A percentile compares a stretch with the other conserved stretches of the same genome.
These are phyloP conservation scores for Eurytemora carolleeae DNA, from an alignment of 1,140 invertebrate genomes.

Conservation along the genomic window DNA sequence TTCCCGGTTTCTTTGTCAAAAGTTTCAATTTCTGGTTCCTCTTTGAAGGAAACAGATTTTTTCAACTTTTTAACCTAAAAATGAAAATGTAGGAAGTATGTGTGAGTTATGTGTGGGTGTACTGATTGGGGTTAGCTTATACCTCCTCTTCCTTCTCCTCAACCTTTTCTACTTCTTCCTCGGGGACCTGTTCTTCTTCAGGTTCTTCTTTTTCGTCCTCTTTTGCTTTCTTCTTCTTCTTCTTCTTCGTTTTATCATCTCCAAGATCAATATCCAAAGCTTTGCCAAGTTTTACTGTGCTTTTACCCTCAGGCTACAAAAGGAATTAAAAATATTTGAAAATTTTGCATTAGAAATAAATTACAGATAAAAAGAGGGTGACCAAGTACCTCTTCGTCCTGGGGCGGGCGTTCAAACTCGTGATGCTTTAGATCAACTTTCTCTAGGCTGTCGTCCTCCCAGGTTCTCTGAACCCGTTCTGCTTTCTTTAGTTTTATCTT, in stretches of 20 bases:
- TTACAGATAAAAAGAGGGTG: background rate
- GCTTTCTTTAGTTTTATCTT: slow-evolving; percentile 11
- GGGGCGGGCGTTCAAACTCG: slow-evolving; percentile 9
- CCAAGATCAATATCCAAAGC: background rate
- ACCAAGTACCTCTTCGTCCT: slow-evolving; percentile 11
- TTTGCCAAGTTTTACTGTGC: background rate
- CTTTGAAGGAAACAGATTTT: background rate
- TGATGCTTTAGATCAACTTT: slow-evolving; percentile 14
- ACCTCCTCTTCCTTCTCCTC: slow-evolving; percentile 27
- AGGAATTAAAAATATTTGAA: background rate
- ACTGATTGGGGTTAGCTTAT: slow-evolving; percentile 21
- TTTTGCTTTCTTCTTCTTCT: slow-evolving; percentile 16
- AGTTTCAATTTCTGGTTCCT: background rate
- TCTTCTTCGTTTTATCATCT: slow-evolving; percentile 18
- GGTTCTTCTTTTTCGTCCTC: slow-evolving; percentile 7
- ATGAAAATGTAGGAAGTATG: no score
- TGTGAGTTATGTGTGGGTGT: no score
- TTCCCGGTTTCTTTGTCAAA: background rate
- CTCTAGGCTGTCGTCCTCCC: slow-evolving; percentile 7
- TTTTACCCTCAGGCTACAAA: slow-evolving; percentile 5
- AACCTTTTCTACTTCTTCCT: slow-evolving; percentile 19
- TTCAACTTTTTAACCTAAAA: no score
- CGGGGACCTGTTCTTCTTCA: slow-evolving; percentile 24
- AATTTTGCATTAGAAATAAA: background rate
- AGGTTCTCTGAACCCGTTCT: slow-evolving; percentile 8